Evolutionary conservation across 2,113 vertebrate species (phyloP).

Genomic region (Platichthys stellatus): DNA sequence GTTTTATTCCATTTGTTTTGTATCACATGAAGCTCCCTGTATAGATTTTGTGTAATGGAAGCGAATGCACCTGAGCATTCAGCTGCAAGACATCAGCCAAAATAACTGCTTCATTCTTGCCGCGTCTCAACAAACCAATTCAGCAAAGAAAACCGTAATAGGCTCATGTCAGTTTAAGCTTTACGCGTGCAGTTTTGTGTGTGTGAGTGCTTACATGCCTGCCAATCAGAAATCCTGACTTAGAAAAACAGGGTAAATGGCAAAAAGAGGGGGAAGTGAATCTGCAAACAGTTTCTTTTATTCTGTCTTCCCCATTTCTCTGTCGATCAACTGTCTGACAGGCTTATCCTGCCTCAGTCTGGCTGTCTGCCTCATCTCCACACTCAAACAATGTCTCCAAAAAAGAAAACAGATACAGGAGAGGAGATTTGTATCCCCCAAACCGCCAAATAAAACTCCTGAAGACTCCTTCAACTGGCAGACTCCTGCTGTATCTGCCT

Average conservation of each 20-base stretch:
- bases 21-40: conserved; percentile 6
- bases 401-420: conserved; percentile 7
- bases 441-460: conserved; percentile 28
- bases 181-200: conserved; percentile 8
- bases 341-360: conserved; percentile 36
- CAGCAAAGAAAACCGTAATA: conserved; percentile 35
- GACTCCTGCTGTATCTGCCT: conserved; percentile 31
- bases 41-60: conserved; percentile 13
- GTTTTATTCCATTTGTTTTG: conserved; percentile 3
- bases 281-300: conserved; percentile 64
- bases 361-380: conserved; percentile 34
- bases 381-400: conserved; percentile 14
- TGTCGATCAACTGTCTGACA: conserved; percentile 29
- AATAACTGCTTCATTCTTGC: conserved; percentile 41
- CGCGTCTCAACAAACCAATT: conserved; percentile 29
- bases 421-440: conserved; percentile 33
- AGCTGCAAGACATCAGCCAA: conserved; percentile 33
- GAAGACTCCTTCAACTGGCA: conserved; percentile 21
- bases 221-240: conserved; percentile 39
- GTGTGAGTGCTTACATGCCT: conserved; percentile 9
- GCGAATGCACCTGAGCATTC: conserved; percentile 40
- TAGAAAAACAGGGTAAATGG: not conserved
- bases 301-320: conserved; percentile 61
- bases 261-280: conserved; percentile 59
- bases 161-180: conserved; percentile 40